Evolutionary conservation across 2,113 vertebrate species (phyloP).

Genomic region (Glaucidium brasilianum): DNA sequence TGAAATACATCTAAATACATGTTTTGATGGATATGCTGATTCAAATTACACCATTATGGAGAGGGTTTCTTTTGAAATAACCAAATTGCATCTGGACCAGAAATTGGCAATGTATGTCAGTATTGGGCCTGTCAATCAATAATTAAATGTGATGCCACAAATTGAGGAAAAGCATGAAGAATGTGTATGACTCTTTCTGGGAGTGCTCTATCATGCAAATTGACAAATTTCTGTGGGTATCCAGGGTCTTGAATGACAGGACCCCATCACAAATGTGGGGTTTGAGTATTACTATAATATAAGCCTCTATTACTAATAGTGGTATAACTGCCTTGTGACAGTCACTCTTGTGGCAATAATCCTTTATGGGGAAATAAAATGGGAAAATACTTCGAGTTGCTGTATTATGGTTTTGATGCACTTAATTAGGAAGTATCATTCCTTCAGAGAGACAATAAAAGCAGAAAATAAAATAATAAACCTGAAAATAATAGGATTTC

Average conservation of each 20-base stretch:
- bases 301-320: background rate
- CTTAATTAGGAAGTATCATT: constrained; percentile 41
- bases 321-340: background rate
- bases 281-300: background rate
- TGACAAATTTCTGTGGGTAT: background rate
- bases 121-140: background rate
- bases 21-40: background rate
- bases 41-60: background rate
- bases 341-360: background rate
- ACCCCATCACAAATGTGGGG: background rate
- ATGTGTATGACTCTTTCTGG: background rate
- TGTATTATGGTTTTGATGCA: background rate
- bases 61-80: background rate
- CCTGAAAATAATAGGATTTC: background rate
- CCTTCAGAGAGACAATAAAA: constrained; percentile 28
- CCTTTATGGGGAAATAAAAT: constrained; percentile 13
- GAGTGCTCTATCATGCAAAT: background rate
- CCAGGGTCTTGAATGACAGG: background rate
- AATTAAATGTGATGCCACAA: background rate
- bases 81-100: background rate
- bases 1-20: background rate
- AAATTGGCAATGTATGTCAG: background rate
- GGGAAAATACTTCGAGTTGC: background rate
- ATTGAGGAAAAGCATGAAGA: background rate
- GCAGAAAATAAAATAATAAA: constrained; percentile 38